Conservation (phyloP, 2,797 vertebrate species). For the Catostomus latipinnis region DNA sequence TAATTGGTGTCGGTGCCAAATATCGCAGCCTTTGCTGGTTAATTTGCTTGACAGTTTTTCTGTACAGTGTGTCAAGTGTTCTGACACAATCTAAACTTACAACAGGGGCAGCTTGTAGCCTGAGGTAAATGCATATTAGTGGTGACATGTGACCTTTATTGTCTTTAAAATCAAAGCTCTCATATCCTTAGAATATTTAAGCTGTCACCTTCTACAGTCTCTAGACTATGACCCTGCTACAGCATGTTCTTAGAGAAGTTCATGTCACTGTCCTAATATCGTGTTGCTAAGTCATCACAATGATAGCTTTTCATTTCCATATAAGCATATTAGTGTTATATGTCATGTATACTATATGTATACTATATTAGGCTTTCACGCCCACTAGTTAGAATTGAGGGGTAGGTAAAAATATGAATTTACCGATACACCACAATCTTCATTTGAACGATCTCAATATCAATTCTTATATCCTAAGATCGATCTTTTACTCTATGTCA, state of each 20-base stretch:
- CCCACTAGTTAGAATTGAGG: too few relatives aligned
- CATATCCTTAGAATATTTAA: background rate
- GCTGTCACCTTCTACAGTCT: background rate
- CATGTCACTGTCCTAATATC: background rate
- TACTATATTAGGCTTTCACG: too few relatives aligned
- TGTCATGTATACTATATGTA: too few relatives aligned
- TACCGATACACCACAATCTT: too few relatives aligned
- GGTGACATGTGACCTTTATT: conserved; percentile 7
- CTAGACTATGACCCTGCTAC: background rate
- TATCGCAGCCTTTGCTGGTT: background rate
- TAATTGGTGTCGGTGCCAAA: conserved; percentile 17
- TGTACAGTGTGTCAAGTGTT: background rate
- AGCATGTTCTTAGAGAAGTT: background rate
- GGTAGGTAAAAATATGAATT: too few relatives aligned
- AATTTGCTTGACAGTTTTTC: background rate
- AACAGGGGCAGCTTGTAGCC: conserved; percentile 1
- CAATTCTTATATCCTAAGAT: too few relatives aligned
- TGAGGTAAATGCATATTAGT: background rate
- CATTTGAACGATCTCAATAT: too few relatives aligned
- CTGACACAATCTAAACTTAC: conserved; percentile 17
- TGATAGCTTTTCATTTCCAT: background rate
- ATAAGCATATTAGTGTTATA: too few relatives aligned
- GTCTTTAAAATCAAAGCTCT: background rate
- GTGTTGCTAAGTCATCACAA: background rate
- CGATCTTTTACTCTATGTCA: too few relatives aligned